Percentiles rank a stretch among this genome's conserved stretches.
phyloP scores from a whole-genome alignment of 2,797 vertebrate species.

The Heterohyrax brucei region DNA sequence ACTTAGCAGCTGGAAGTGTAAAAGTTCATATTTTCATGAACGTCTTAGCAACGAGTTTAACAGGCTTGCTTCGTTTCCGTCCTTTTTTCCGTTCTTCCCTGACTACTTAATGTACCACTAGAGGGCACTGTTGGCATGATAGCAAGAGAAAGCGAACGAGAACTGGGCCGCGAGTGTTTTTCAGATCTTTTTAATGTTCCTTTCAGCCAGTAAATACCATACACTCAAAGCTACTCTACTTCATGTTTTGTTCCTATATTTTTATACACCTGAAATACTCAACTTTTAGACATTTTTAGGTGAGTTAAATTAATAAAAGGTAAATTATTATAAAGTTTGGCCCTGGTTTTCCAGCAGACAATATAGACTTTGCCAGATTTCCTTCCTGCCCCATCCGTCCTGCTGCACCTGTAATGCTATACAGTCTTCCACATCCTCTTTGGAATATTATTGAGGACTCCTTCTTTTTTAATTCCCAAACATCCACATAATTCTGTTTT shows the following conservation, averaged over 20 bases:
- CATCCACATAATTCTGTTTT: slow-evolving; percentile 32
- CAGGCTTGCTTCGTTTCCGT: not conserved
- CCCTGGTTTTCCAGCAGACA: slow-evolving; percentile 12
- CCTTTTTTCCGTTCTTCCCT: not conserved
- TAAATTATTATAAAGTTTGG: not conserved
- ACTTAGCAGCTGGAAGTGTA: slow-evolving; percentile 73
- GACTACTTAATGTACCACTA: slow-evolving; percentile 37
- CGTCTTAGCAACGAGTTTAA: not conserved
- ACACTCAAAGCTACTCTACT: slow-evolving; percentile 18
- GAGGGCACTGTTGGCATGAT: slow-evolving; percentile 79
- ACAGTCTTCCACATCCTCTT: not conserved
- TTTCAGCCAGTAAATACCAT: slow-evolving; percentile 12
- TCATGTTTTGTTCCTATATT: slow-evolving; percentile 32
- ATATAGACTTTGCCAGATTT: not conserved
- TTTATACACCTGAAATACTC: not conserved
- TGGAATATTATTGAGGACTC: not conserved
- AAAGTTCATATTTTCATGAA: slow-evolving; percentile 74
- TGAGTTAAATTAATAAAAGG: slow-evolving; percentile 37
- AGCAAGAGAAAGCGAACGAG: slow-evolving; percentile 16
- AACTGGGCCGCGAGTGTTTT: slow-evolving; percentile 7
- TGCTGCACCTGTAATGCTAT: not conserved
- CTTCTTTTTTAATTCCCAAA: slow-evolving; percentile 58
- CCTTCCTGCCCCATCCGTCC: not conserved
- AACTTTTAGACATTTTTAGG: slow-evolving; percentile 14
- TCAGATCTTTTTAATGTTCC: slow-evolving; percentile 30